A percentile compares a stretch with the other conserved stretches of the same genome.
phyloP scores from a whole-genome alignment of 1,140 invertebrate genomes.

The Drosophila rhopaloa region DNA sequence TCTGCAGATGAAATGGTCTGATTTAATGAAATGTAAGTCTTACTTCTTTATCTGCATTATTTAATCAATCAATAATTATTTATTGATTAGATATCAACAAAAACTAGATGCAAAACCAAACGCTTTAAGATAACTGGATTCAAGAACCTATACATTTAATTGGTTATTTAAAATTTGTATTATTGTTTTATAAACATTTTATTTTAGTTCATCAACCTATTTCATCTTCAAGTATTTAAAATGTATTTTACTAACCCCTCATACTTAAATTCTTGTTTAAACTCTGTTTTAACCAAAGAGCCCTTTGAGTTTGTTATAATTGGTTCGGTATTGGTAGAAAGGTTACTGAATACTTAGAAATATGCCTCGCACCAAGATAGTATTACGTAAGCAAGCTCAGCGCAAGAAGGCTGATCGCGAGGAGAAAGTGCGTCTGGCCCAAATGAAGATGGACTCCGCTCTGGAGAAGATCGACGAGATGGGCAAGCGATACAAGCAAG shows the following conservation, averaged over 20 bases:
- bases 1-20: constrained; percentile 45
- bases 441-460: constrained; percentile 47
- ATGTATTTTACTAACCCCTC: not conserved
- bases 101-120: too few species aligned
- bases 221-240: not conserved
- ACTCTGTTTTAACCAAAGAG: not conserved
- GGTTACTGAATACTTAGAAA: not conserved
- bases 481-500: constrained; percentile 14
- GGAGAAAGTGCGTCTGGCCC: constrained; percentile 52
- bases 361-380: constrained; percentile 65
- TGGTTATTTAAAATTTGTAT: not conserved
- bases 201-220: too few species aligned
- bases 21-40: constrained; percentile 21
- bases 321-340: not conserved
- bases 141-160: not conserved
- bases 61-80: too few species aligned
- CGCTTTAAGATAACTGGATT: not conserved
- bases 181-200: not conserved
- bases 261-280: not conserved
- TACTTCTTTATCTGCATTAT: too few species aligned
- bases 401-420: constrained; percentile 37
- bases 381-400: constrained; percentile 28
- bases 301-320: not conserved
- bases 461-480: constrained; percentile 51
- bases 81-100: too few species aligned